Evolutionary conservation across 1,140 invertebrate species (phyloP), one percentile per base, ranked within the genome.

Genomic region (Rhizoglyphus robini): DNA sequence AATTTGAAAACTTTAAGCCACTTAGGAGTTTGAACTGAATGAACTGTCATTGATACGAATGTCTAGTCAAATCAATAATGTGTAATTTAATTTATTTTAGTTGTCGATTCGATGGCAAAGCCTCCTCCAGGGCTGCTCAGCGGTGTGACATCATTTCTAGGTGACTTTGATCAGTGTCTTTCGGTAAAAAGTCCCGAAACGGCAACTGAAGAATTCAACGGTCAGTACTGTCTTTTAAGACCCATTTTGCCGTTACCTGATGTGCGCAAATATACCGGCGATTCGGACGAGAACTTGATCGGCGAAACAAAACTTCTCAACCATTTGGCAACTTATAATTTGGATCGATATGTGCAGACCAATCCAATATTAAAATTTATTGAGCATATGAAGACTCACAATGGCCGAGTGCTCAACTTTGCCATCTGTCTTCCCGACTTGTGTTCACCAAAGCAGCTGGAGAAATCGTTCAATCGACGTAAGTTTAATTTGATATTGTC

Each of bases 191-290:
- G 30, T 60, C 58, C 58, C 2, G 15, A 15, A 2, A 34, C 58
- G 58, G 15, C 27, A 18, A 29, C 32, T 2, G 58, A 60, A 46
- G 15, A 15, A 32, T 60, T 29, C 15, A 32, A 18, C 1, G 58
- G 58, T 13, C 58, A 60, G 15, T 60, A 60, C 29, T 60, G 58
- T 60, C 2, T 29, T 1, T 8, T 60, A 13, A 30, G 29, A 46
- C 58, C 58, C 15, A 29, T 60, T 11, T 13, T 60, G 15, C 58
- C 58, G 15, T 38, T 60, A 32, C 58, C 58, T 32, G 58, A 60
- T 46, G 15, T 3, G 11, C 57, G 25, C 4, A 20, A 38, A 18
- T 32, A 4, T 11, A 23, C 58, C 2, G 27, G 15, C 27, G 8
- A 2, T 1, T 8, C n/a, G 15, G 3, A 29, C 29, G 58, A 60